Conservation (phyloP, 2,113 vertebrate species). For the Dryoscopus gambensis region DNA sequence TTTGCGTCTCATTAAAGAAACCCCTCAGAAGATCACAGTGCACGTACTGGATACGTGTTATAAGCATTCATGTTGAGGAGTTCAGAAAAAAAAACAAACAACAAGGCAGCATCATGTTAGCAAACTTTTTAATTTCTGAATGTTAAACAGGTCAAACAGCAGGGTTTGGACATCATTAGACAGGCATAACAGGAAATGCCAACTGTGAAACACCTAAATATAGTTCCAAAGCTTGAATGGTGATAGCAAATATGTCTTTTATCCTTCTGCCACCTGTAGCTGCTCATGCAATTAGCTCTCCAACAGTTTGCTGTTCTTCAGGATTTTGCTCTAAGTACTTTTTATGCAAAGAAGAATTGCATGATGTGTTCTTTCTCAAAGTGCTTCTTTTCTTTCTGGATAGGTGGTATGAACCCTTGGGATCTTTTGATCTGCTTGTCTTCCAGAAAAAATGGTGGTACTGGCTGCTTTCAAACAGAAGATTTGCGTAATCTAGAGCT, state of each 20-base stretch:
- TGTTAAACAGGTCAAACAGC: background rate
- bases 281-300: background rate
- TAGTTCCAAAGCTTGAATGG: background rate
- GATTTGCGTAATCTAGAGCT: constrained; percentile 67
- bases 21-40: background rate
- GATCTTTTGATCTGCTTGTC: constrained; percentile 85
- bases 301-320: background rate
- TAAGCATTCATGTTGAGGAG: background rate
- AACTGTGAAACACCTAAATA: background rate
- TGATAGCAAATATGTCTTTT: background rate
- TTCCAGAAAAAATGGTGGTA: constrained; percentile 61
- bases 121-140: background rate
- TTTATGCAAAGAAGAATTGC: background rate
- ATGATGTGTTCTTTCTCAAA: background rate
- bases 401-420: constrained; percentile 72
- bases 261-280: background rate
- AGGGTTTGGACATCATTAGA: background rate
- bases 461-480: constrained; percentile 76
- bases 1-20: background rate
- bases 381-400: background rate
- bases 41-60: background rate
- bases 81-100: background rate
- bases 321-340: background rate
- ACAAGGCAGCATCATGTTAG: background rate
- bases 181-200: background rate